Conservation (phyloP, 64 coral and sea anemone genomes). For the Montipora efflorescens region DNA sequence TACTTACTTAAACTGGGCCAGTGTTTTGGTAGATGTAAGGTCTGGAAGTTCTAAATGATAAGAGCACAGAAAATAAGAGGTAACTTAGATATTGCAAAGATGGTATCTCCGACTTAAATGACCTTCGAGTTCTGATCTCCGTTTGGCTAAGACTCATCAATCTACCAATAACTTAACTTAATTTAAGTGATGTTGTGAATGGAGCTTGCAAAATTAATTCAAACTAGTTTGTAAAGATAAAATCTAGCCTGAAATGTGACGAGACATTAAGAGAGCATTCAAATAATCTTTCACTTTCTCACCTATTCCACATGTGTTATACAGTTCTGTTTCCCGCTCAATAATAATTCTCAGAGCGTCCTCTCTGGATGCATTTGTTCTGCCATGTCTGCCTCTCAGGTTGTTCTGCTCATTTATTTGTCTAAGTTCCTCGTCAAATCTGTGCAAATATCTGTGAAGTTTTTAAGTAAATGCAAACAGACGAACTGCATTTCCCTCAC, state of each 20-base stretch:
- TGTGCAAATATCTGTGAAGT: conserved; percentile 61
- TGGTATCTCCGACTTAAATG: too few relatives aligned
- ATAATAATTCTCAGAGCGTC: conserved; percentile 55
- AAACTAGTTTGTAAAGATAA: too few relatives aligned
- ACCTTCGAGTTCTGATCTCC: too few relatives aligned
- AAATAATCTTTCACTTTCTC: background rate
- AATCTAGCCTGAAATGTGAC: too few relatives aligned
- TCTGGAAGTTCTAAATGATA: conserved; percentile 61
- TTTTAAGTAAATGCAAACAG: too few relatives aligned
- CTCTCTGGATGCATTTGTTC: conserved; percentile 62
- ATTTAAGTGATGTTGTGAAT: too few relatives aligned
- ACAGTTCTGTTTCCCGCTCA: conserved; percentile 62
- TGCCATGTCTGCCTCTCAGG: conserved; percentile 70
- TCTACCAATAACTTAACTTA: too few relatives aligned
- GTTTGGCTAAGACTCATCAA: too few relatives aligned
- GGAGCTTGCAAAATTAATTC: too few relatives aligned
- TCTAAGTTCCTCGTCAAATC: conserved; percentile 69
- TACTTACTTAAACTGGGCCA: conserved; percentile 64
- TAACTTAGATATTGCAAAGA: background rate
- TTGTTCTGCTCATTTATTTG: conserved; percentile 69
- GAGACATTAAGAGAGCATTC: too few relatives aligned
- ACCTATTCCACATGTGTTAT: conserved; percentile 66
- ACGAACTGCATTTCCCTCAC: too few relatives aligned
- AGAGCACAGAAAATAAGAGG: background rate
- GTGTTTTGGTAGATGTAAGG: conserved; percentile 64